Evolutionary conservation across 2,888 invertebrate species (phyloP), one percentile per base, ranked within the genome.

Genomic region (Drosophila demipolita): DNA sequence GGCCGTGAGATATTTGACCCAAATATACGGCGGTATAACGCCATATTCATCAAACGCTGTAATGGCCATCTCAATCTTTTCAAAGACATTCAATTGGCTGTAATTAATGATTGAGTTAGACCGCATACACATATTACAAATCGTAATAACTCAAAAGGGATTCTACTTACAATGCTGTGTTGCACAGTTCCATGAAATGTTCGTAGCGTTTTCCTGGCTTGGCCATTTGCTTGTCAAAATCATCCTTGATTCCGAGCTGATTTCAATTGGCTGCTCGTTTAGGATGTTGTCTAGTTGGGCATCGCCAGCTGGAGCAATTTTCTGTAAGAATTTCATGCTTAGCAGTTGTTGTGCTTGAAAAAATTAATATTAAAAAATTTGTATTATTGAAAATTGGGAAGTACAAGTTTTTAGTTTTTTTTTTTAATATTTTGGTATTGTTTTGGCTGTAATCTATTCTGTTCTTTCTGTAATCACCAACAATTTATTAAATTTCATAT

Each of bases 1-100:
- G 0, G 60, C 64, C 50, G 62, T 64, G 0, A 84, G 59, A 59
- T 84, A 87, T 1, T 67, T 64, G 0, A 81, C 53, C 84, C 84
- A 84, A 1, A 84, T 63, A 15, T 73, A 54, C 1, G 81, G 50
- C 20, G 86, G 83, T 11, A 84, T 62, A 26, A 61, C 57, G 23
- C 59, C 36, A 9, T 40, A 26, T 12, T 29, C 20, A 7, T 45
- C 64, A 17, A 79, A 83, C 4, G 50, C 65, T 0, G 8, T 35
- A 0, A 73, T 54, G 20, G 76, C 66, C 1, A 40, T 2, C 35
- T 83, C 64, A 8, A 84, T 83, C 9, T 61, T 74, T 0, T 72
- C 64, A 17, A 85, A 59, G 0, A 68, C 65, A 36, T 79, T 75
- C 1, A 83, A n/a, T 32, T 71, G 62, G 49, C 84, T 84, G 59